A percentile compares a stretch with the other conserved stretches of the same genome.
Conservation (phyloP, 2,113 vertebrate species). For the Phalacrocorax carbo region DNA sequence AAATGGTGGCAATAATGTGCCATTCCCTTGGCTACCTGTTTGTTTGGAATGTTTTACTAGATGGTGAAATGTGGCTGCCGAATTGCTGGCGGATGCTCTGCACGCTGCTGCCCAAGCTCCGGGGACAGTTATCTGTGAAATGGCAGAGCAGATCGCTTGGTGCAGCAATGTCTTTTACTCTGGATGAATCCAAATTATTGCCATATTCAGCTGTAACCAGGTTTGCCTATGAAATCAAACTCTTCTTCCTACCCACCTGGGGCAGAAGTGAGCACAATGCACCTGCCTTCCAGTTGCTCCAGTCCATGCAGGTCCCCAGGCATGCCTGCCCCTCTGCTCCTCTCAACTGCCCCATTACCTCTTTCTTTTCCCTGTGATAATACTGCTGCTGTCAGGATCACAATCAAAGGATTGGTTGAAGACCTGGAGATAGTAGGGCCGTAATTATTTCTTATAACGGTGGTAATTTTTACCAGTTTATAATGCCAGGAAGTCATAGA, state of each 20-base stretch:
- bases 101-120: fast-evolving
- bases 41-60: not conserved
- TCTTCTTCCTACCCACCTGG: not conserved
- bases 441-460: not conserved
- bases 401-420: not conserved
- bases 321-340: not conserved
- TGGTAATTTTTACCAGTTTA: not conserved
- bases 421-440: not conserved
- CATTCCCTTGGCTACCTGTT: not conserved
- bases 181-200: not conserved
- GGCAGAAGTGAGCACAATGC: not conserved
- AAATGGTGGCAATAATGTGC: not conserved
- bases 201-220: not conserved
- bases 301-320: not conserved
- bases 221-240: not conserved
- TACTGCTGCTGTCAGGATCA: not conserved
- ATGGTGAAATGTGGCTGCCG: not conserved
- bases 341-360: not conserved
- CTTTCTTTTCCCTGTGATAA: not conserved
- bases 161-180: not conserved
- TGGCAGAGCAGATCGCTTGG: not conserved
- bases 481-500: not conserved
- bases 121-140: not conserved
- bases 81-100: not conserved
- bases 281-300: not conserved